Percentiles rank a stretch among this genome's conserved stretches.
phyloP scores from a whole-genome alignment of 2,113 vertebrate genomes.

The Ibidorhyncha struthersii region DNA sequence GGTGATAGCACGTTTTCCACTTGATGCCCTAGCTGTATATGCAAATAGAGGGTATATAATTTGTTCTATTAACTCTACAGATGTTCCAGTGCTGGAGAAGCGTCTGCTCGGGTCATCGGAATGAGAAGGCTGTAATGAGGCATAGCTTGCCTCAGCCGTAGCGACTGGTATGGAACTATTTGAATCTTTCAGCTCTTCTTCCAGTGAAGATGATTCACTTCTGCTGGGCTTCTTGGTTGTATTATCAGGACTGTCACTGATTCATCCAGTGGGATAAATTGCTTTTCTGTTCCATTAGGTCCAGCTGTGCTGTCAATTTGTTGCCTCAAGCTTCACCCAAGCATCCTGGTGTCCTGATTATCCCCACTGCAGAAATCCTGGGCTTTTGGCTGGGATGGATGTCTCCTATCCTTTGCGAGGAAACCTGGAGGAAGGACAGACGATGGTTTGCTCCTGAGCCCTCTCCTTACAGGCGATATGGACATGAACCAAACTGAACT shows the following conservation, averaged over 20 bases:
- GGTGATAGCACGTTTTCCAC: not conserved
- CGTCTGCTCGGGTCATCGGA: not conserved
- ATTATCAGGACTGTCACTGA: not conserved
- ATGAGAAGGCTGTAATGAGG: not conserved
- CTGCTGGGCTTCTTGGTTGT: not conserved
- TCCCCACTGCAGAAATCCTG: not conserved
- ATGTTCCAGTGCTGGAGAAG: not conserved
- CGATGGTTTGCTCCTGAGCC: accelerated
- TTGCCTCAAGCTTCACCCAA: not conserved
- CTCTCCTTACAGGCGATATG: not conserved
- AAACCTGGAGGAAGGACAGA: not conserved
- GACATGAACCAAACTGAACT: not conserved
- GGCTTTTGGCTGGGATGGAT: not conserved
- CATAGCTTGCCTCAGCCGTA: not conserved
- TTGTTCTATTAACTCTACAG: not conserved
- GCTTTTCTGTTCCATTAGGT: not conserved
- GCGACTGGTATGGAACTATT: not conserved
- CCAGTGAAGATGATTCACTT: not conserved
- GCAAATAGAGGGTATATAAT: not conserved
- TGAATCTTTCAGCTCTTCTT: not conserved
- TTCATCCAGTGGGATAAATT: not conserved
- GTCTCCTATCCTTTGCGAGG: not conserved
- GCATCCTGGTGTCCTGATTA: not conserved
- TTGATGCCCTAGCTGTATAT: not conserved
- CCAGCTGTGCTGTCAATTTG: not conserved